A percentile compares a stretch with the other conserved stretches of the same genome.
phyloP scores from a whole-genome alignment of 2,113 vertebrate species.

The Coreoperca whiteheadi region DNA sequence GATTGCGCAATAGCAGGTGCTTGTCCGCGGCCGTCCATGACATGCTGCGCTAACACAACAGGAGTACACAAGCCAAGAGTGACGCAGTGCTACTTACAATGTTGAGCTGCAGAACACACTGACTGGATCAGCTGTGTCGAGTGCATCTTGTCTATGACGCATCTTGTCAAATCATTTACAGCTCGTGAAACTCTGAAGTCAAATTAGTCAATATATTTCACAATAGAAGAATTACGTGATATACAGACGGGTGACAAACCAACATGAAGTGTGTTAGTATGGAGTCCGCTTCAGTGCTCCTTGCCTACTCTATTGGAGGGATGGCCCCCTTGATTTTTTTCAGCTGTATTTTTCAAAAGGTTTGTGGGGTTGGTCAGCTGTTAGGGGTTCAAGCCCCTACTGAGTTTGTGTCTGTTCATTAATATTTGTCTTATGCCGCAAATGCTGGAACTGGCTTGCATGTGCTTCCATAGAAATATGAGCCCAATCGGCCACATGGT shows the following conservation, averaged over 20 bases:
- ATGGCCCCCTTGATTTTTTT: not conserved
- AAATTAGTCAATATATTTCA: too few relatives aligned
- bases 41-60: not conserved
- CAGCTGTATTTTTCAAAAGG: not conserved
- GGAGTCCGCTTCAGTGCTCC: too few relatives aligned
- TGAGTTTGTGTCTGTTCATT: too few relatives aligned
- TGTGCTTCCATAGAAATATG: too few relatives aligned
- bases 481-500: too few relatives aligned
- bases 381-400: too few relatives aligned
- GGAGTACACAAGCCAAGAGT: not conserved
- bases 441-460: too few relatives aligned
- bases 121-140: not conserved
- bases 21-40: not conserved
- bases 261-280: too few relatives aligned
- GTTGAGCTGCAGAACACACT: not conserved
- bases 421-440: too few relatives aligned
- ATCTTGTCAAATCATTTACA: not conserved
- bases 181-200: not conserved
- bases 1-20: slow-evolving; percentile 55
- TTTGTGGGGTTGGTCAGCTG: not conserved
- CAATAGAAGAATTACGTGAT: too few relatives aligned
- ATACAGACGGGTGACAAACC: too few relatives aligned
- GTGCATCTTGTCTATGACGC: not conserved
- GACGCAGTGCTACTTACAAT: not conserved
- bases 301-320: too few relatives aligned